phyloP scores from a whole-genome alignment of 2,797 vertebrate genomes.

The Alexandromys oeconomus region DNA sequence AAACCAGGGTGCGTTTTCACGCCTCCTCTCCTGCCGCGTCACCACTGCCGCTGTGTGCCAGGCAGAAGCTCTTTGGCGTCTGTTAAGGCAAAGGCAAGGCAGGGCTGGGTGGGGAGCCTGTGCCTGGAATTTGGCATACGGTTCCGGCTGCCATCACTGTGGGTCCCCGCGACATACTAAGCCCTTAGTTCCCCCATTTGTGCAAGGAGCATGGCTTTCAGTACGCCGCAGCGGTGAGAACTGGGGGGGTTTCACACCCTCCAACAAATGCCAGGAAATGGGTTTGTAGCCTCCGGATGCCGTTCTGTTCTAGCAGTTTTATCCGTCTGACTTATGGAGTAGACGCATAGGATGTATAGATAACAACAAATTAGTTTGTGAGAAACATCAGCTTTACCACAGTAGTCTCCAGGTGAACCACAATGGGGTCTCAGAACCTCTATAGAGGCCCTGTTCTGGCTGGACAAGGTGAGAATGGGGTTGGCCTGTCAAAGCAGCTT shows the following conservation, averaged over 20 bases:
- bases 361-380: not conserved
- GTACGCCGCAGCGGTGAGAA: not conserved
- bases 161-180: not conserved
- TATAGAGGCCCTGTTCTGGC: not conserved
- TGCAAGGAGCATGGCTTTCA: not conserved
- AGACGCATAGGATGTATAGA: not conserved
- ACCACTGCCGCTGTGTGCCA: not conserved
- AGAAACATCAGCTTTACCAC: too few species aligned
- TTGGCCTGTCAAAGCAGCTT: not conserved
- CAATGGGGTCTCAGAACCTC: too few species aligned
- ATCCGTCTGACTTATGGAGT: not conserved
- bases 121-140: not conserved
- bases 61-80: not conserved
- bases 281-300: not conserved
- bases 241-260: not conserved
- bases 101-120: not conserved
- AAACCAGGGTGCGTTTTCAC: not conserved
- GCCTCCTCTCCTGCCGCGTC: not conserved
- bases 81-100: not conserved
- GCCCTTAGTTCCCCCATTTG: not conserved
- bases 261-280: not conserved
- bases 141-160: not conserved
- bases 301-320: constrained; percentile 12
- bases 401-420: not conserved
- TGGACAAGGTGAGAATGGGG: not conserved